These are phyloP conservation scores for Clarias pachynema DNA, from an alignment of 2,797 vertebrate species.

Conservation along the genomic window DNA sequence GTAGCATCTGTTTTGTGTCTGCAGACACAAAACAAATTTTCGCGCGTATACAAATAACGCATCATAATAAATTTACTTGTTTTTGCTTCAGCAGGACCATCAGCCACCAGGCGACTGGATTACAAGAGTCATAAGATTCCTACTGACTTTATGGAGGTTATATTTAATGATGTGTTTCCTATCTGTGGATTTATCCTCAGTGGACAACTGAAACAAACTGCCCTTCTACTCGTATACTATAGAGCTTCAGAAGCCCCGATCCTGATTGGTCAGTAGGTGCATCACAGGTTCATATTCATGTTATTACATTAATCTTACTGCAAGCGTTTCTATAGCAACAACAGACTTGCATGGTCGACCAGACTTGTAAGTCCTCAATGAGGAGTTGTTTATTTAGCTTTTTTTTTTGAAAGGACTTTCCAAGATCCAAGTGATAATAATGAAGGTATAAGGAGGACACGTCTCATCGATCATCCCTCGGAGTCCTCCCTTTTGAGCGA, in stretches of 20 bases:
- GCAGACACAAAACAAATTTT: background rate
- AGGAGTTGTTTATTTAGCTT: background rate
- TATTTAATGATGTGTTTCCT: conserved; percentile 10
- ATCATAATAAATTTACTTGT: conserved; percentile 13
- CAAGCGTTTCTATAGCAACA: conserved; percentile 2
- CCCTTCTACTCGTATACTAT: background rate
- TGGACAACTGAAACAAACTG: background rate
- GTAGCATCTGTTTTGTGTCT: conserved; percentile 20
- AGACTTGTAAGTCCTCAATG: background rate
- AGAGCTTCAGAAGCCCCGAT: background rate
- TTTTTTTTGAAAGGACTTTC: background rate
- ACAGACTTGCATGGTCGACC: background rate
- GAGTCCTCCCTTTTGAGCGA: background rate
- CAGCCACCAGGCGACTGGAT: background rate
- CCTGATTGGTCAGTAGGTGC: background rate
- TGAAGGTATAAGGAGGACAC: conserved; percentile 12
- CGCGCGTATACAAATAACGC: background rate
- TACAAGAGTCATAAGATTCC: conserved; percentile 1
- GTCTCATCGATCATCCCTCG: background rate
- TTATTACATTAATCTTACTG: background rate
- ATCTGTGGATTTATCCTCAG: background rate
- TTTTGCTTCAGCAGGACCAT: background rate
- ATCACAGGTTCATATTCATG: background rate
- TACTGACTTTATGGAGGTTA: background rate
- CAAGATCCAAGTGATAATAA: background rate